These are phyloP conservation scores for Phoxinus phoxinus DNA, from an alignment of 2,113 vertebrate species.

Conservation along the genomic window DNA sequence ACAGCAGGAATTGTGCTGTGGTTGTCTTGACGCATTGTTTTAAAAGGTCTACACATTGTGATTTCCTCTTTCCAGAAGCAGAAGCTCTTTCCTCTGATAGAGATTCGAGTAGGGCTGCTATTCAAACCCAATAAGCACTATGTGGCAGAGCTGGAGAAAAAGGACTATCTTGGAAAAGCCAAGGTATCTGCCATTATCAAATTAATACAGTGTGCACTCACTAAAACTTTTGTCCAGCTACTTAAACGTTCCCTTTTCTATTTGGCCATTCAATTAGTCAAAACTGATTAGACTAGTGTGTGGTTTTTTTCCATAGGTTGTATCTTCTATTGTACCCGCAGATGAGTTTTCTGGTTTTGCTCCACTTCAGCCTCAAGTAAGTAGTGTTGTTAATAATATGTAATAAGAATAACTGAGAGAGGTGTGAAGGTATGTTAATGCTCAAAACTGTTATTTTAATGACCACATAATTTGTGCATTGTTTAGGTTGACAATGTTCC, in stretches of 20 bases:
- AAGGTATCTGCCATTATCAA: slow-evolving; percentile 73
- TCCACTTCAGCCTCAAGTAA: slow-evolving; percentile 92
- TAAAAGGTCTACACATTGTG: neutral
- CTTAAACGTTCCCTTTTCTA: neutral
- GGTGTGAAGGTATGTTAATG: neutral
- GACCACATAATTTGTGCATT: neutral
- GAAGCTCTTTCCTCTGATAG: slow-evolving; percentile 81
- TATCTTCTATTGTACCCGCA: slow-evolving; percentile 89
- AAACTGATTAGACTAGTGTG: neutral
- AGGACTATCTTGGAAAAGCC: slow-evolving; percentile 95
- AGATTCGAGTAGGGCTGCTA: slow-evolving; percentile 79
- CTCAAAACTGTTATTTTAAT: neutral
- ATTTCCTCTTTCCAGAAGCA: slow-evolving; percentile 81
- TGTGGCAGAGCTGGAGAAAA: slow-evolving; percentile 95
- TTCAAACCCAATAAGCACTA: slow-evolving; percentile 92
- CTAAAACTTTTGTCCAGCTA: neutral
- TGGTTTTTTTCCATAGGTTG: slow-evolving; percentile 78
- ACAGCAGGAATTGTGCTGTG: neutral
- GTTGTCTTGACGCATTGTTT: neutral
- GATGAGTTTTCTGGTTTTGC: slow-evolving; percentile 94
- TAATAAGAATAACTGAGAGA: neutral
- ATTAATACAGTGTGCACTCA: neutral
- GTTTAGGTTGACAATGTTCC: slow-evolving; percentile 77
- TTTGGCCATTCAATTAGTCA: neutral
- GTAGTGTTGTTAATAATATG: neutral